Percentiles rank a stretch among this genome's conserved stretches.
phyloP scores from a whole-genome alignment of 2,888 invertebrate species.

The Drosophila hamatofila region DNA sequence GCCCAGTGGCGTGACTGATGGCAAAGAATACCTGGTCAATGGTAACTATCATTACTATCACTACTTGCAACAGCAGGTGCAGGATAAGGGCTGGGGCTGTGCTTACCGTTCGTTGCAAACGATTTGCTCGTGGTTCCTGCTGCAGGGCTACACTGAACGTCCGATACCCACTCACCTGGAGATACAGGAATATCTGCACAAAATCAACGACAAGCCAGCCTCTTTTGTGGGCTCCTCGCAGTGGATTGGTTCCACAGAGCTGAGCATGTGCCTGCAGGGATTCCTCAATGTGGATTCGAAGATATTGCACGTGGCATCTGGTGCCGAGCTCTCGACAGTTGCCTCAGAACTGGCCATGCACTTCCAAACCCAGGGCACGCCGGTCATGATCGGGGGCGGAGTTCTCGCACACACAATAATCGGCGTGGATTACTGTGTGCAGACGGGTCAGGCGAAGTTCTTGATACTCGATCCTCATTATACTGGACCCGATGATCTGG shows the following conservation, averaged over 20 bases:
- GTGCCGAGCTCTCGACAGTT: conserved; percentile 92
- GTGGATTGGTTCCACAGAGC: conserved; percentile 99
- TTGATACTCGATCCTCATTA: conserved; percentile 99
- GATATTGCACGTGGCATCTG: conserved; percentile 94
- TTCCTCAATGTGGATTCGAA: conserved; percentile 91
- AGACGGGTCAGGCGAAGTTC: conserved; percentile 93
- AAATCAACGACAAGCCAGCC: conserved; percentile 96
- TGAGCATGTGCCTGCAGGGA: conserved; percentile 95
- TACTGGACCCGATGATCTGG: conserved; percentile 94
- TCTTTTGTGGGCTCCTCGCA: conserved; percentile 95
- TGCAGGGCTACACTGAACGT: conserved; percentile 92
- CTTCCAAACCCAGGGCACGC: conserved; percentile 96
- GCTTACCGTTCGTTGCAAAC: conserved; percentile 99
- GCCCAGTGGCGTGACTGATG: conserved; percentile 85
- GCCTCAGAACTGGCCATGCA: conserved; percentile 94
- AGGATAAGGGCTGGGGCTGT: conserved; percentile 99
- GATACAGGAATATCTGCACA: conserved; percentile 97
- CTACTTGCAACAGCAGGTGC: conserved; percentile 97
- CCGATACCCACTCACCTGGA: conserved; percentile 92
- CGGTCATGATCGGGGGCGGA: conserved; percentile 99
- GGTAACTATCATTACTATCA: conserved; percentile 98
- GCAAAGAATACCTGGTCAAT: conserved; percentile 88
- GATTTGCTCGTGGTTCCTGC: conserved; percentile 97
- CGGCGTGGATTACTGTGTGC: conserved; percentile 94
- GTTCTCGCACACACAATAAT: conserved; percentile 99